Percentiles rank a stretch among this genome's conserved stretches.
These are phyloP conservation scores for Unio pictorum DNA, from an alignment of 2,888 invertebrate species.

Conservation along the genomic window DNA sequence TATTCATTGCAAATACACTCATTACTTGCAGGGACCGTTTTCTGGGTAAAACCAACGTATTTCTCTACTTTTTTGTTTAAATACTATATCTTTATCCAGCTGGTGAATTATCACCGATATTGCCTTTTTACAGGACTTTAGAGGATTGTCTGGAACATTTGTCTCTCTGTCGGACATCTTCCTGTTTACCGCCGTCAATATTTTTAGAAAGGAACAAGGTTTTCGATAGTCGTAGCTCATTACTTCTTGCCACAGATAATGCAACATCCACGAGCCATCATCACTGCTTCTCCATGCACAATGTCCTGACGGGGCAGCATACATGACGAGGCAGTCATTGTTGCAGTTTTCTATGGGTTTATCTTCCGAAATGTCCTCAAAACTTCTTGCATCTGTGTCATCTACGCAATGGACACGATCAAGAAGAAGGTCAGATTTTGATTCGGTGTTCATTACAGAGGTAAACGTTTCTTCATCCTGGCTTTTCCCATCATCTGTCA, in stretches of 20 bases:
- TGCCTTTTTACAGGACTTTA: constrained; percentile 6
- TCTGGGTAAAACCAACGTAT: no score
- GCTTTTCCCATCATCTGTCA: no score
- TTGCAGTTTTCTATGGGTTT: constrained; percentile 6
- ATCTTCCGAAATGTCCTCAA: background rate
- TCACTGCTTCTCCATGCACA: constrained; percentile 9
- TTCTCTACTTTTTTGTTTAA: no score
- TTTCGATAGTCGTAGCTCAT: background rate
- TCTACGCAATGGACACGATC: no score
- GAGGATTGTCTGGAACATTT: background rate
- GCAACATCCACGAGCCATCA: constrained; percentile 15
- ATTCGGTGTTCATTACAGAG: no score
- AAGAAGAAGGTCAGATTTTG: no score
- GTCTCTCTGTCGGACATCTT: constrained; percentile 6
- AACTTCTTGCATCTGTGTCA: no score
- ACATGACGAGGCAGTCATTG: constrained; percentile 13
- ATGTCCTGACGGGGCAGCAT: constrained; percentile 7
- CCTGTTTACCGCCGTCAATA: constrained; percentile 5
- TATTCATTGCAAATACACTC: no score
- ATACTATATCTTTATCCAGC: no score
- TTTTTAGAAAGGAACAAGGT: background rate
- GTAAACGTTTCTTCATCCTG: no score
- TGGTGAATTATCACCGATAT: constrained; percentile 2
- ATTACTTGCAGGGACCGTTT: no score
- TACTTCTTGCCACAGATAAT: constrained; percentile 6